These are phyloP conservation scores for Grammomys surdaster DNA, from an alignment of 2,113 vertebrate species.

Conservation along the genomic window DNA sequence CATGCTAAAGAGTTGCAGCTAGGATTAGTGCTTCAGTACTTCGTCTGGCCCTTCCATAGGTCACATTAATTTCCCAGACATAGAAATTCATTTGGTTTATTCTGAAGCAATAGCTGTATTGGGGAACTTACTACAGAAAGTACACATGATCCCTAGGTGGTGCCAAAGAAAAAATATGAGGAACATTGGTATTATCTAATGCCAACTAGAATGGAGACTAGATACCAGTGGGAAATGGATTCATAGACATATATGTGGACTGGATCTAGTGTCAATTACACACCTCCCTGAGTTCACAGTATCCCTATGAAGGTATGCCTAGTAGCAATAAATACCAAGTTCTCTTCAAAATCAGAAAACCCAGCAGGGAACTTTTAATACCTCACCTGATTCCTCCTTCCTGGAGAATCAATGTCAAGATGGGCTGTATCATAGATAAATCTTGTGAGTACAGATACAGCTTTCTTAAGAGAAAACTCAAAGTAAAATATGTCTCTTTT, in stretches of 20 bases:
- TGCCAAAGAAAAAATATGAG: background rate
- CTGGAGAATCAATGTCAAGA: background rate
- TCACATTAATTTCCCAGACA: background rate
- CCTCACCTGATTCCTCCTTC: background rate
- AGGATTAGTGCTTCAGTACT: background rate
- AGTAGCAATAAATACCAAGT: background rate
- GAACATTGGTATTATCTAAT: background rate
- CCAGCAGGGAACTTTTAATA: background rate
- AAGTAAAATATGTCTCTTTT: background rate
- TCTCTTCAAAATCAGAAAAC: conserved; percentile 24
- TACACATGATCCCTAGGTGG: accelerated
- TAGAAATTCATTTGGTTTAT: background rate
- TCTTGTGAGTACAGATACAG: background rate
- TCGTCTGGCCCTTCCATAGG: background rate
- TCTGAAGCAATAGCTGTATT: accelerated
- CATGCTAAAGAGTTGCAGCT: background rate
- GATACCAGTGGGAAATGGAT: accelerated
- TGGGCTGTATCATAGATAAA: background rate
- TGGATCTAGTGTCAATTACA: background rate
- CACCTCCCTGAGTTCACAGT: background rate
- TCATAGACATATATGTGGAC: background rate
- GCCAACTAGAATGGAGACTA: background rate
- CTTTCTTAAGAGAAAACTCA: background rate
- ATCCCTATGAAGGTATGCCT: background rate
- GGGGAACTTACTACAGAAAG: background rate